phyloP scores from a whole-genome alignment of 2,113 vertebrate species.

The Notarius lentiginosus region DNA sequence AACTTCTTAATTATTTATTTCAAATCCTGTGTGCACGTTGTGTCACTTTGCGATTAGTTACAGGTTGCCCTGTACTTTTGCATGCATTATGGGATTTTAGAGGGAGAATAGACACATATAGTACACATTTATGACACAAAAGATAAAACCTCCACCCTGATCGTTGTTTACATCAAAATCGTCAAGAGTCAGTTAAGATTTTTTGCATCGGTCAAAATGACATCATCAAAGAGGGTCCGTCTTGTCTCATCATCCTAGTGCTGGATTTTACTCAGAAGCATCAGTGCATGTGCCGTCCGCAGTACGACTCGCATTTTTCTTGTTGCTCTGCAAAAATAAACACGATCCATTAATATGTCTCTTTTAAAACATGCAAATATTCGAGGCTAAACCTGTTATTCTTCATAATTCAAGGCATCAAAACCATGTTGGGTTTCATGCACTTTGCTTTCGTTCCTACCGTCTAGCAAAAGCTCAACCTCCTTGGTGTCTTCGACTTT shows the following conservation, averaged over 20 bases:
- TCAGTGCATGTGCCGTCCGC: slow-evolving; percentile 37
- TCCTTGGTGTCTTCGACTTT: slow-evolving; percentile 74
- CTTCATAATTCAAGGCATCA: too few relatives aligned
- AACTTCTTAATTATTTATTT: neutral
- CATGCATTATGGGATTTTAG: neutral
- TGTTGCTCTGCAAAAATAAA: slow-evolving; percentile 46
- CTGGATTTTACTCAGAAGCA: neutral
- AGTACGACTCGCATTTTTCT: slow-evolving; percentile 43
- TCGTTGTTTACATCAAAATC: neutral
- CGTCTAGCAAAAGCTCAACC: slow-evolving; percentile 63
- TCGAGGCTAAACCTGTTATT: neutral
- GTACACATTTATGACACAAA: slow-evolving; percentile 1
- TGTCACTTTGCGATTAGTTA: slow-evolving; percentile 2
- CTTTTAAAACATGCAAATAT: neutral
- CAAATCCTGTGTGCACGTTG: neutral
- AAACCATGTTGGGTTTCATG: neutral
- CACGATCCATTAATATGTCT: neutral
- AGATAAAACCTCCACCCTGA: slow-evolving; percentile 28
- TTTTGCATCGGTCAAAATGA: neutral
- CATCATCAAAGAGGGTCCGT: neutral
- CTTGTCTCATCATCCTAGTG: neutral
- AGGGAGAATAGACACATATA: neutral
- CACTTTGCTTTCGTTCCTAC: slow-evolving; percentile 57
- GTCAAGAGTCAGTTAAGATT: neutral
- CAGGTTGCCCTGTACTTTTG: slow-evolving; percentile 4